phyloP scores from a whole-genome alignment of 2,113 vertebrate species.

The Mobula hypostoma region DNA sequence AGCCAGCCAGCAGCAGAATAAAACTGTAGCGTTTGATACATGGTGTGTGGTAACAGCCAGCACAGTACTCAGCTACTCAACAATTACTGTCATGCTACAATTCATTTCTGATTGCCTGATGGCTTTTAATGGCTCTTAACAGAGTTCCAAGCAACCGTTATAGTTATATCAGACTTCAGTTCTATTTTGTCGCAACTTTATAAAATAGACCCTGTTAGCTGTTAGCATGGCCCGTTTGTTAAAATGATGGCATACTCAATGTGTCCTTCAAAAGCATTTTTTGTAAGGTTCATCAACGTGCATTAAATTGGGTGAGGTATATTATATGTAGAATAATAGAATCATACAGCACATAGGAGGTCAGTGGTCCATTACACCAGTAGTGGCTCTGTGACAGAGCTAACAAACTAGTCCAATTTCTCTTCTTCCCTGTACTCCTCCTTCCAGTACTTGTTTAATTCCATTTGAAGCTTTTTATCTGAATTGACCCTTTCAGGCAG shows the following conservation, averaged over 20 bases:
- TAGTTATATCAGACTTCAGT: neutral
- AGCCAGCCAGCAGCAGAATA: slow-evolving; percentile 12
- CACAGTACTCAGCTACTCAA: neutral
- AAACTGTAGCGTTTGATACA: neutral
- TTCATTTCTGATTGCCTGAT: slow-evolving; percentile 15
- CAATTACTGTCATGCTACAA: slow-evolving; percentile 25
- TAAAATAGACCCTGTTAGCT: neutral
- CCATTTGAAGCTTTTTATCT: neutral
- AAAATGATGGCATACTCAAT: neutral
- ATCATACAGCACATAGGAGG: neutral
- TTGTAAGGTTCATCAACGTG: neutral
- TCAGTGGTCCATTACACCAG: neutral
- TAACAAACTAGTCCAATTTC: neutral
- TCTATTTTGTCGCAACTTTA: neutral
- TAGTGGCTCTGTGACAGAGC: neutral
- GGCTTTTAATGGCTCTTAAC: neutral
- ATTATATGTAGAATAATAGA: neutral
- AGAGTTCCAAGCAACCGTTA: neutral
- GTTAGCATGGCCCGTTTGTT: neutral
- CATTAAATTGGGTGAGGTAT: neutral
- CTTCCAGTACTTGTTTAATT: neutral
- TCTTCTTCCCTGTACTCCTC: neutral
- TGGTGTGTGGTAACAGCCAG: neutral
- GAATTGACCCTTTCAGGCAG: neutral
- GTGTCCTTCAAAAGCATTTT: neutral